phyloP scores from a whole-genome alignment of 1,140 invertebrate species.

The Macrostomum lignano region DNA sequence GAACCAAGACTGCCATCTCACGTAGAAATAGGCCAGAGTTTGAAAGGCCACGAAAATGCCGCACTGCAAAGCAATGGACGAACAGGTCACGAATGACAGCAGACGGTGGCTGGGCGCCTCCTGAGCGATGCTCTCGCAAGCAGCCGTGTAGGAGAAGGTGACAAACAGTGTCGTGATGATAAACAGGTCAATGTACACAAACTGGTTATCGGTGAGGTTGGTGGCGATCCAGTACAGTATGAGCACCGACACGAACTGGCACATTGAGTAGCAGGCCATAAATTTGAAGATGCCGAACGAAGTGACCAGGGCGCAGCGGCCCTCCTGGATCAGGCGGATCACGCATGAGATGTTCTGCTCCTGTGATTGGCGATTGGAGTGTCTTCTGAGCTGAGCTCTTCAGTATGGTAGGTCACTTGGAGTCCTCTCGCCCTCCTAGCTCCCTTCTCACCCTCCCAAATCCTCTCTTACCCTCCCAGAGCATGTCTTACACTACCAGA shows the following conservation, averaged over 20 bases:
- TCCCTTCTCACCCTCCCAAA: too few relatives aligned
- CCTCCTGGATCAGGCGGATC: constrained; percentile 41
- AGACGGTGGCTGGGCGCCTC: too few relatives aligned
- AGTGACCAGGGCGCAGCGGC: constrained; percentile 25
- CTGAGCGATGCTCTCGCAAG: constrained; percentile 1
- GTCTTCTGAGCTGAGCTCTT: too few relatives aligned
- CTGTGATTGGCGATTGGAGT: too few relatives aligned
- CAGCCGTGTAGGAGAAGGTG: constrained; percentile 11
- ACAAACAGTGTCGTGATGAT: constrained; percentile 36
- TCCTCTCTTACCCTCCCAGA: too few relatives aligned
- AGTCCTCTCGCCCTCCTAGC: too few relatives aligned
- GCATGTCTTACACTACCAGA: too few relatives aligned
- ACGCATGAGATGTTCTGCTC: constrained; percentile 63
- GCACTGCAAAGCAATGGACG: too few relatives aligned
- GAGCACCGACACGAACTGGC: constrained; percentile 68
- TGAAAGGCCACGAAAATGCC: too few relatives aligned
- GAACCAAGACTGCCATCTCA: constrained; percentile 30
- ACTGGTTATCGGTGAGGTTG: constrained; percentile 33
- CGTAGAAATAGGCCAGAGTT: too few relatives aligned
- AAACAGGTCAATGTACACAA: constrained; percentile 37
- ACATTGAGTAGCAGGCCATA: constrained; percentile 75
- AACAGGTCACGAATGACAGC: too few relatives aligned
- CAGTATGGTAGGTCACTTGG: too few relatives aligned
- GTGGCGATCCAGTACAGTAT: constrained; percentile 41
- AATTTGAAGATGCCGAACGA: constrained; percentile 58